Percentiles rank a stretch among this genome's conserved stretches.
These are phyloP conservation scores for Lates japonicus DNA, from an alignment of 2,797 vertebrate genomes.

Conservation along the genomic window DNA sequence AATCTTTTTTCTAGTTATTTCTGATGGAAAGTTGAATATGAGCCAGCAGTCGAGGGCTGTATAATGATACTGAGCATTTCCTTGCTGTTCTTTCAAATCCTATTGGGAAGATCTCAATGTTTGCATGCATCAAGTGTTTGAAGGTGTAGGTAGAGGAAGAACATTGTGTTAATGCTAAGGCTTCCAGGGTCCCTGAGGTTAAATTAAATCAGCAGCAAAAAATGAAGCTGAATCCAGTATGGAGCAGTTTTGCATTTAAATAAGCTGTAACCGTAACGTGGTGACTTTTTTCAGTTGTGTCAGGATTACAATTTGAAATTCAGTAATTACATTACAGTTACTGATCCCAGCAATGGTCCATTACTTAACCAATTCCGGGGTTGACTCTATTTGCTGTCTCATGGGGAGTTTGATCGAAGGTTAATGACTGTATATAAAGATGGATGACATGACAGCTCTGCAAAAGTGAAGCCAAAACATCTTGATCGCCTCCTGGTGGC, in stretches of 20 bases:
- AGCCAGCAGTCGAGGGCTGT: constrained; percentile 36
- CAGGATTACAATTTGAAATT: not conserved
- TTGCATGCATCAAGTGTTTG: constrained; percentile 18
- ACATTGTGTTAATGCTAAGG: not conserved
- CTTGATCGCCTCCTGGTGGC: too few relatives aligned
- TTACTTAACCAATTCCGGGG: not conserved
- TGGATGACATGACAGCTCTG: too few relatives aligned
- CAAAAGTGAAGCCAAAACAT: too few relatives aligned
- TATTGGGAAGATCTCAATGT: constrained; percentile 25
- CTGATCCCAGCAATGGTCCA: not conserved
- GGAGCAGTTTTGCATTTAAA: not conserved
- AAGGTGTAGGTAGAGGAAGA: not conserved
- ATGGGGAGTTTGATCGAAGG: not conserved
- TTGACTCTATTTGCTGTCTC: not conserved
- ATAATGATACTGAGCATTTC: constrained; percentile 44
- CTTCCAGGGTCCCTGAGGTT: not conserved
- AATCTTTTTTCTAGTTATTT: constrained; percentile 51
- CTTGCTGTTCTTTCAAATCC: constrained; percentile 22
- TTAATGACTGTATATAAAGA: too few relatives aligned
- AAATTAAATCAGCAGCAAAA: constrained; percentile 2
- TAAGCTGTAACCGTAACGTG: not conserved
- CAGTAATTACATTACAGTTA: not conserved
- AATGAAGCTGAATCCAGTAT: not conserved
- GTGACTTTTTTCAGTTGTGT: not conserved
- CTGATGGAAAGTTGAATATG: constrained; percentile 49